phyloP scores from a whole-genome alignment of 2,888 invertebrate species.

The Amphipyra berbera region DNA sequence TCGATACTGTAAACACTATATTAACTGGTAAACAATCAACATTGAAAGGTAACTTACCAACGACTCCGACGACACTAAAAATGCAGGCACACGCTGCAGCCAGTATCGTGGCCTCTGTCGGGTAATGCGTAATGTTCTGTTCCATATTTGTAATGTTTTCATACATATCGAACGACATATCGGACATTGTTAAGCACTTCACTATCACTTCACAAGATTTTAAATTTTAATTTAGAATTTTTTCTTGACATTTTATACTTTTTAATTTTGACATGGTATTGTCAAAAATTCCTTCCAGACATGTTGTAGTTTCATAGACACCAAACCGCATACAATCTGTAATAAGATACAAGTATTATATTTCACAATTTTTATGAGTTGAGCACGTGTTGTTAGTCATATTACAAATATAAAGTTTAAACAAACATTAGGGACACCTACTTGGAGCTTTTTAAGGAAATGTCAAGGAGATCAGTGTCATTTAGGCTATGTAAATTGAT shows the following conservation, averaged over 20 bases:
- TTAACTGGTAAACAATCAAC: conserved; percentile 59
- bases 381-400: conserved; percentile 62
- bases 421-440: conserved; percentile 37
- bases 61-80: conserved; percentile 94
- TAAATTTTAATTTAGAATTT: conserved; percentile 63
- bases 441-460: conserved; percentile 54
- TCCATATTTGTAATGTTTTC: conserved; percentile 72
- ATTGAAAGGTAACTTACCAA: conserved; percentile 90
- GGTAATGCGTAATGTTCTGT: conserved; percentile 87
- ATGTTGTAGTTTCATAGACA: conserved; percentile 31
- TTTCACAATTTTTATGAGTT: conserved; percentile 48
- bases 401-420: conserved; percentile 51
- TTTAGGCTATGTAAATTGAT: conserved; percentile 43
- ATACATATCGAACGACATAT: conserved; percentile 58
- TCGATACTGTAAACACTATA: conserved; percentile 69
- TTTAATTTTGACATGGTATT: conserved; percentile 51
- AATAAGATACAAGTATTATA: conserved; percentile 65
- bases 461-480: conserved; percentile 56
- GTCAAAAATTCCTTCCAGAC: conserved; percentile 39
- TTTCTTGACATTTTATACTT: conserved; percentile 69
- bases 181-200: conserved; percentile 64
- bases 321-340: conserved; percentile 60
- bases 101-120: conserved; percentile 93
- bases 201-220: conserved; percentile 66
- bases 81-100: conserved; percentile 94